These are phyloP conservation scores for Antennarius maculatus DNA, from an alignment of 2,797 vertebrate genomes.

Conservation along the genomic window DNA sequence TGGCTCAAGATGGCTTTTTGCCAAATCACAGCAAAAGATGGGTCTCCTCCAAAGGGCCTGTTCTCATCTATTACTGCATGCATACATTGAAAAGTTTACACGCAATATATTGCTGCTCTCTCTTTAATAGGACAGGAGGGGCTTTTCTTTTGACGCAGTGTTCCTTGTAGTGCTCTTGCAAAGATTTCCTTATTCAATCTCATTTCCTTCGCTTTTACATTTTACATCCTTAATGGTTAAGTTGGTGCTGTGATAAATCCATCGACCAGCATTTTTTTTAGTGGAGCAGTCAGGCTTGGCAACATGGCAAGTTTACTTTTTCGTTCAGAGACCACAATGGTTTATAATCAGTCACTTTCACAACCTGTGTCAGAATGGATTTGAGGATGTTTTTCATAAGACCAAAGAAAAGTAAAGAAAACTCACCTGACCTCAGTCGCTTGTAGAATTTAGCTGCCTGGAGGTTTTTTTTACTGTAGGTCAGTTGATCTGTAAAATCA, in stretches of 20 bases:
- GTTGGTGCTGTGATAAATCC: slow-evolving; percentile 26
- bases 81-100: slow-evolving; percentile 68
- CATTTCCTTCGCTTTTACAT: slow-evolving; percentile 39
- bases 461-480: slow-evolving; percentile 12
- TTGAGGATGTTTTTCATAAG: slow-evolving; percentile 16
- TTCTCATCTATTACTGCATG: slow-evolving; percentile 61
- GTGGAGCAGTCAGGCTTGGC: slow-evolving; percentile 5
- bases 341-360: slow-evolving; percentile 9
- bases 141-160: slow-evolving; percentile 50
- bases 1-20: slow-evolving; percentile 61
- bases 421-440: neutral
- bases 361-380: neutral
- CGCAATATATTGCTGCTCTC: slow-evolving; percentile 47
- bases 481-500: slow-evolving; percentile 47
- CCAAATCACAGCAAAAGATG: slow-evolving; percentile 55
- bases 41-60: slow-evolving; percentile 52
- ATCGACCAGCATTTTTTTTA: slow-evolving; percentile 18
- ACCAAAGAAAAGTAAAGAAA: slow-evolving; percentile 15
- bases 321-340: slow-evolving; percentile 3
- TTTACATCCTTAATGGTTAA: slow-evolving; percentile 15
- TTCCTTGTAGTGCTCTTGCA: slow-evolving; percentile 12
- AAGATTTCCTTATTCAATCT: slow-evolving; percentile 31
- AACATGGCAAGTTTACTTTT: slow-evolving; percentile 16
- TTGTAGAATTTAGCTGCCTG: slow-evolving; percentile 13
- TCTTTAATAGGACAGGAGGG: slow-evolving; percentile 25